Evolutionary conservation across 2,113 vertebrate species (phyloP), one percentile per base, ranked within the genome.

Genomic region (Indicator indicator): DNA sequence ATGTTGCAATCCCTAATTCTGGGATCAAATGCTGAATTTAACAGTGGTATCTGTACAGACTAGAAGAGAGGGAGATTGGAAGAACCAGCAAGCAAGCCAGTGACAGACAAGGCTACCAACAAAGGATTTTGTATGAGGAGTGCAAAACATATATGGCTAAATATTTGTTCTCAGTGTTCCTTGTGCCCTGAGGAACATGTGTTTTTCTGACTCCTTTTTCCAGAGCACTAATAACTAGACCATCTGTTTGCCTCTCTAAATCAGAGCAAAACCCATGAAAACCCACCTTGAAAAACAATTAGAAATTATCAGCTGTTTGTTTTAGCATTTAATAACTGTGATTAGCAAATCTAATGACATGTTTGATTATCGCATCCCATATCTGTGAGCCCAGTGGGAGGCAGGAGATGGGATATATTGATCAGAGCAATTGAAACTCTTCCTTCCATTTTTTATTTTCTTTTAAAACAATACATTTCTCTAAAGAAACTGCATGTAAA

Each of bases 291-390:
- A 86, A 88, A 96, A 95, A 78, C 83, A 83, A 86, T 96, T 80
- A 73, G 82, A 91, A 96, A 95, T 91, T 94, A 94, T 94, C 79
- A 89, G 48, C 63, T 90, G 71, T 90, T 96, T 95, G 83, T 93
- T 96, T 95, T 96, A 94, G 63, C 69, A 78, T 89, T 94, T 96
- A 95, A 93, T 95, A 96, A 95, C 80, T 80, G 77, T 95, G 85
- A 85, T 95, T 96, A 93, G 73, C 75, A 94, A 90, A 83, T 15
- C n/a, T 92, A 94, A 96, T 94, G 87, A 76, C 87, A 91, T 91
- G 83, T 91, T 95, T 95, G 83, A 90, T 94, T 96, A 93, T 88
- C 90, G 68, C 52, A 90, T 82, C 50, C 72, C 52, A 52, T 89
- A 62, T 78, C 55, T 93, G 55, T 26, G 23, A 93, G 88, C 85